Evolutionary conservation across 2,113 vertebrate genomes (phyloP).

Genomic region (Steatornis caripensis): DNA sequence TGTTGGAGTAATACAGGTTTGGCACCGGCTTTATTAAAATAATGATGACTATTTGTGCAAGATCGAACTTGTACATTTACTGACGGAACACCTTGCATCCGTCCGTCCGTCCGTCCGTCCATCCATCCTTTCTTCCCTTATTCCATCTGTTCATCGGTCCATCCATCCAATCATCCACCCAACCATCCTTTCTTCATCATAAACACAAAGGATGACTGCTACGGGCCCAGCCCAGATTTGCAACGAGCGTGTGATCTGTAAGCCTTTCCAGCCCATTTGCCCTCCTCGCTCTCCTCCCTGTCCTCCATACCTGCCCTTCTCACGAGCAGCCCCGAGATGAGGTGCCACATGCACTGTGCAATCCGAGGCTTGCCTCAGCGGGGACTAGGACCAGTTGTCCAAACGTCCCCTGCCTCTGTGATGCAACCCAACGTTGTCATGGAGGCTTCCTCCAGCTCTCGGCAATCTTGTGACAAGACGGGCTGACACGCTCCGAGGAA

Average conservation of each 20-base stretch:
- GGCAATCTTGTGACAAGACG: neutral
- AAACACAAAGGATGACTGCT: neutral
- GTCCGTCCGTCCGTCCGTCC: too few species aligned
- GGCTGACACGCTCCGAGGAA: neutral
- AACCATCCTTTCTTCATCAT: neutral
- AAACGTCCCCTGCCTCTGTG: neutral
- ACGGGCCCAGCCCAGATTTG: neutral
- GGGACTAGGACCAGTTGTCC: neutral
- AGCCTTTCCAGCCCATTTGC: neutral
- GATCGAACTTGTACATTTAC: neutral
- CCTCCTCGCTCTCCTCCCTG: neutral
- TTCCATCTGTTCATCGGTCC: neutral
- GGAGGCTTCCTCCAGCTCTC: neutral
- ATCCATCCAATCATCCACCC: neutral
- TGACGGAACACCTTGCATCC: neutral
- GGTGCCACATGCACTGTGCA: neutral
- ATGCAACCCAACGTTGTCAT: neutral
- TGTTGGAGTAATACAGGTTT: constrained; percentile 1
- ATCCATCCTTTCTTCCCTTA: neutral
- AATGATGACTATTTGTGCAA: constrained; percentile 23
- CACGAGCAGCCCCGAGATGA: neutral
- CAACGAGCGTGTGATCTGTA: neutral
- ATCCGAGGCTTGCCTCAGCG: neutral
- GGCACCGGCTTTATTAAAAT: neutral
- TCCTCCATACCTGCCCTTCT: neutral